These are phyloP conservation scores for Pelosia muscerda DNA, from an alignment of 2,888 invertebrate genomes.

Conservation along the genomic window DNA sequence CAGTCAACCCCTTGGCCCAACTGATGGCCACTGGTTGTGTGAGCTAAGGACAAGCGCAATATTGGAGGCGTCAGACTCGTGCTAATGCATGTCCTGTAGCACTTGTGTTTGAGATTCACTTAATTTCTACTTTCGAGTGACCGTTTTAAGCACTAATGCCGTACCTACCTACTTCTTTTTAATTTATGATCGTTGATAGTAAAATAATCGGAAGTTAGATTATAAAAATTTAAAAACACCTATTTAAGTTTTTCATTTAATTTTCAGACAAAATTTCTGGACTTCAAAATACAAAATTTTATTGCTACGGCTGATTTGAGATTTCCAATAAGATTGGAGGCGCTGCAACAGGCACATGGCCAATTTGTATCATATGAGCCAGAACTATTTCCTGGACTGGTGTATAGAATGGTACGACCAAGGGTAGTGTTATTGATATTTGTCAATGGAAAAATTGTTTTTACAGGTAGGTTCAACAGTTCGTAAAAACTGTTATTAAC, in stretches of 20 bases:
- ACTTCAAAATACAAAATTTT: conserved; percentile 93
- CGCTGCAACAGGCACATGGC: conserved; percentile 90
- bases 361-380: conserved; percentile 97
- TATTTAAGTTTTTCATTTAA: background rate
- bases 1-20: too few species aligned
- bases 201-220: background rate
- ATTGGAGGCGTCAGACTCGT: too few species aligned
- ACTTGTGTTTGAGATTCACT: background rate
- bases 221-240: background rate
- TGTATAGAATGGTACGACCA: conserved; percentile 99
- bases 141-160: background rate
- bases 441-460: conserved; percentile 99
- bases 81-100: background rate
- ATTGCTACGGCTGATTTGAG: conserved; percentile 91
- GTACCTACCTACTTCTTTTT: too few species aligned
- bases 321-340: conserved; percentile 91
- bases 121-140: background rate
- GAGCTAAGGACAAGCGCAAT: too few species aligned
- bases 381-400: conserved; percentile 99
- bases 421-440: conserved; percentile 99
- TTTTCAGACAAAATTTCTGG: conserved; percentile 89
- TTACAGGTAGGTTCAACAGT: conserved; percentile 88
- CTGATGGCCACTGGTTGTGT: too few species aligned
- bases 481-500: too few species aligned
- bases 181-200: too few species aligned